Conservation (phyloP, 2,888 invertebrate species). For the Trileptium ribeirensis region DNA sequence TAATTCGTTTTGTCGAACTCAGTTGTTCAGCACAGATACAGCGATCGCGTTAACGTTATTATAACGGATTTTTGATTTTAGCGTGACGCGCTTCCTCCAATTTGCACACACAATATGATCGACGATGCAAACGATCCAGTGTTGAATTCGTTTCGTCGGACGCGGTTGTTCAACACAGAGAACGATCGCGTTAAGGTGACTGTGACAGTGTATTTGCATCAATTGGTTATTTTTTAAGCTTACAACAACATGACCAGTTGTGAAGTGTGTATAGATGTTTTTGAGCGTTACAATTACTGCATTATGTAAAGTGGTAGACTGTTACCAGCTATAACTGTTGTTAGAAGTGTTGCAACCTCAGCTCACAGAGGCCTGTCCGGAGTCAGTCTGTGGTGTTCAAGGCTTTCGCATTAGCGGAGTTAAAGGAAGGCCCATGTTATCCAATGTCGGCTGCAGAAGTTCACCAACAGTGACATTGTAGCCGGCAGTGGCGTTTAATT, state of each 20-base stretch:
- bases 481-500: too few relatives aligned
- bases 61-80: conserved; percentile 25
- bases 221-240: background rate
- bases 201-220: background rate
- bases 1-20: conserved; percentile 74
- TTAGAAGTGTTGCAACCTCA: too few relatives aligned
- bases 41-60: background rate
- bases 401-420: too few relatives aligned
- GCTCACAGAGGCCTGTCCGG: too few relatives aligned
- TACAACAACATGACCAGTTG: too few relatives aligned
- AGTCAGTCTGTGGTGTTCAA: too few relatives aligned
- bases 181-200: conserved; percentile 85
- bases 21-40: conserved; percentile 88
- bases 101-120: conserved; percentile 94
- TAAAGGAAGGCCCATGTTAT: too few relatives aligned
- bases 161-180: conserved; percentile 84
- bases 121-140: conserved; percentile 84
- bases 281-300: too few relatives aligned
- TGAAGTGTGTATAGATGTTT: conserved; percentile 6
- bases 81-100: conserved; percentile 69
- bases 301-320: too few relatives aligned
- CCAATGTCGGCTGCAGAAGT: too few relatives aligned
- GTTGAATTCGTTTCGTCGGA: conserved; percentile 73
- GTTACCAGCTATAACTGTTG: too few relatives aligned
- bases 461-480: too few relatives aligned